Percentiles rank a stretch among this genome's conserved stretches.
Evolutionary conservation across 2,113 vertebrate genomes (phyloP).

Genomic region (Erinaceus europaeus): DNA sequence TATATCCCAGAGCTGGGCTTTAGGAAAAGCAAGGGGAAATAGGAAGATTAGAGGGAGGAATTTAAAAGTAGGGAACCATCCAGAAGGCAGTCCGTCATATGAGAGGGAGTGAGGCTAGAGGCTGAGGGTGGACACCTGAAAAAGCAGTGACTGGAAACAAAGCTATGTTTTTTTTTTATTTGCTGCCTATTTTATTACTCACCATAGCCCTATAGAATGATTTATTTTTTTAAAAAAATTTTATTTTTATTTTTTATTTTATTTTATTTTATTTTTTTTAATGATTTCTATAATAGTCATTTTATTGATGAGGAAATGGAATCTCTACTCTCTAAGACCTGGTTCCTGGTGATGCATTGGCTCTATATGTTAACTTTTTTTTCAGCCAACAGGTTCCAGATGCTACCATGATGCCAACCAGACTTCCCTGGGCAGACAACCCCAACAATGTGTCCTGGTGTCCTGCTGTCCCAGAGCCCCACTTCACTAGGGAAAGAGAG

Average conservation of each 20-base stretch:
- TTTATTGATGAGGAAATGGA: neutral
- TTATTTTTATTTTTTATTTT: no score
- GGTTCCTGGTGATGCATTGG: neutral
- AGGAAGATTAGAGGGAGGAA: neutral
- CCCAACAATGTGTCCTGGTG: no score
- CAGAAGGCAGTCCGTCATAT: neutral
- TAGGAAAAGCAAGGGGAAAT: neutral
- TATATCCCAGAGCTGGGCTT: neutral
- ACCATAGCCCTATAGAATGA: neutral
- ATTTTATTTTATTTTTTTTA: no score
- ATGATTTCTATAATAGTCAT: neutral
- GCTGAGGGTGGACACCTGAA: neutral
- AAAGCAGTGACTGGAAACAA: neutral
- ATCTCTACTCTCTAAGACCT: neutral
- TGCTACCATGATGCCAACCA: no score
- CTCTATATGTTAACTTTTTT: no score
- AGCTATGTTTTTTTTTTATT: neutral
- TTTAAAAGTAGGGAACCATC: neutral
- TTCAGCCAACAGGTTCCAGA: no score
- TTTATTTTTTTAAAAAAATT: no score
- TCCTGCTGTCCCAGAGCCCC: no score
- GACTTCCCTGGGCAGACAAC: no score
- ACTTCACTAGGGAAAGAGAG: no score
- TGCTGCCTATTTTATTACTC: neutral
- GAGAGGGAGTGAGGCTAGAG: neutral